Evolutionary conservation across 2,113 vertebrate genomes (phyloP).

Genomic region (Micronycteris hirsuta): DNA sequence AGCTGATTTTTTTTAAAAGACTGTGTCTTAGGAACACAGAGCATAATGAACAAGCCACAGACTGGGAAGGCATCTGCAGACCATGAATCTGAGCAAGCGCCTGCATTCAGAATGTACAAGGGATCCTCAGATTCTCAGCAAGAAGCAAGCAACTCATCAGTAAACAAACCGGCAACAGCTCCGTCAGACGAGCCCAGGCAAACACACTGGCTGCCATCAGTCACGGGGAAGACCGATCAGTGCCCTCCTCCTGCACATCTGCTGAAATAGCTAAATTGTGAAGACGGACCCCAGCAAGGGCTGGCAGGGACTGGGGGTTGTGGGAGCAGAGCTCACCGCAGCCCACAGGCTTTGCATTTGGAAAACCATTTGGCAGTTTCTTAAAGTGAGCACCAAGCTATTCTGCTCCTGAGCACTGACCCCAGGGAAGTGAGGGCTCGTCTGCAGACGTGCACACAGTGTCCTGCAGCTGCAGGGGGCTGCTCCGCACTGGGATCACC

Average conservation of each 20-base stretch:
- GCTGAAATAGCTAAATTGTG: not conserved
- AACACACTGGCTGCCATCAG: not conserved
- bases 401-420: not conserved
- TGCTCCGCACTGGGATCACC: not conserved
- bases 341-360: not conserved
- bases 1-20: not conserved
- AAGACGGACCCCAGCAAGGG: not conserved
- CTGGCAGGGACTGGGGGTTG: fast-evolving
- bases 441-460: not conserved
- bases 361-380: not conserved
- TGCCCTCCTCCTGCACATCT: not conserved
- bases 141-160: not conserved
- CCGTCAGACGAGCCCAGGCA: not conserved
- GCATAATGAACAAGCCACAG: not conserved
- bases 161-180: not conserved
- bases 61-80: not conserved
- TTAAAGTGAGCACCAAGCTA: not conserved
- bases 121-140: not conserved
- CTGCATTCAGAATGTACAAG: fast-evolving
- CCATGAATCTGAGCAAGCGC: not conserved
- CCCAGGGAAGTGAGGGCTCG: not conserved
- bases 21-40: not conserved
- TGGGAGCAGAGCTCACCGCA: not conserved
- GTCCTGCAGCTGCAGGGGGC: not conserved
- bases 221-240: not conserved